These are phyloP conservation scores for Melanaphis sacchari DNA, from an alignment of 1,140 invertebrate species.

Conservation along the genomic window DNA sequence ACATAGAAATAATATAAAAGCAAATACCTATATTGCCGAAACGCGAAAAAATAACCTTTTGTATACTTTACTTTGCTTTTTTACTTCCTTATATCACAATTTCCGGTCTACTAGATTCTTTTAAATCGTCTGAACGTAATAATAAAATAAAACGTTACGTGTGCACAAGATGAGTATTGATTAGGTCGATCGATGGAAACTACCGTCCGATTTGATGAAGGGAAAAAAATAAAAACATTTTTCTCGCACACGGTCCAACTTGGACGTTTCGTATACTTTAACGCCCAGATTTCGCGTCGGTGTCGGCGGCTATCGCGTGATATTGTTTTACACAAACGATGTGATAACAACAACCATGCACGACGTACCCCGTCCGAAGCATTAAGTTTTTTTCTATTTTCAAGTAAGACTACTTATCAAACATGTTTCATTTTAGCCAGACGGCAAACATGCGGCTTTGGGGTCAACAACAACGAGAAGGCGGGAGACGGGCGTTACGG, in stretches of 20 bases:
- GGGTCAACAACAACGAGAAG: neutral
- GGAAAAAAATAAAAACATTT: neutral
- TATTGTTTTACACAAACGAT: neutral
- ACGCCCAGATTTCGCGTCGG: neutral
- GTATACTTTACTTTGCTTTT: neutral
- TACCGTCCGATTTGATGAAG: neutral
- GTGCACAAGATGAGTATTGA: neutral
- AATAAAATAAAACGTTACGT: slow-evolving; percentile 38
- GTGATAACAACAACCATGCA: slow-evolving; percentile 33
- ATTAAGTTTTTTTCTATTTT: neutral
- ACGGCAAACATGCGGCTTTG: neutral
- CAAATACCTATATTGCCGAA: neutral
- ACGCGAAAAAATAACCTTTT: neutral
- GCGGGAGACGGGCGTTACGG: neutral
- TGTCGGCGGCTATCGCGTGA: neutral
- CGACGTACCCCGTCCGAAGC: neutral
- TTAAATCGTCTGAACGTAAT: neutral
- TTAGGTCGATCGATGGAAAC: neutral
- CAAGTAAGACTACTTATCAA: slow-evolving; percentile 32
- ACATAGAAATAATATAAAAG: neutral
- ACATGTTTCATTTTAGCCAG: slow-evolving; percentile 35
- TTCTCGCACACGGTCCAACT: neutral
- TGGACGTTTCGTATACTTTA: neutral
- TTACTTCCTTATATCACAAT: slow-evolving; percentile 11
- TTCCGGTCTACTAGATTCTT: neutral